phyloP scores from a whole-genome alignment of 2,797 vertebrate genomes.

The Psittacula derbiana region DNA sequence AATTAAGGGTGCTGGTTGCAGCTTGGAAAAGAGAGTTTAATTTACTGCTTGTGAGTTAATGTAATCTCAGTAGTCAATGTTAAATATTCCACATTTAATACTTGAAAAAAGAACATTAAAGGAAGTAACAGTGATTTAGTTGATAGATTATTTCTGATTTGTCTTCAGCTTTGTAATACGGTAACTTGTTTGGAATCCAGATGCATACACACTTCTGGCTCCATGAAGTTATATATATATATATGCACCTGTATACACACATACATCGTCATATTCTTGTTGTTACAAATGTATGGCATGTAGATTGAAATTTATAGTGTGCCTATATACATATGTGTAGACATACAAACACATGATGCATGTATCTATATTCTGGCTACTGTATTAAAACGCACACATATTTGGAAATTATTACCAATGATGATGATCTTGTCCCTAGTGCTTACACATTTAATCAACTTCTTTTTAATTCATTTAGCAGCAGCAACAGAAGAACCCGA shows the following conservation, averaged over 20 bases:
- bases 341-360: not conserved
- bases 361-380: not conserved
- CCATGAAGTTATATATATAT: not conserved
- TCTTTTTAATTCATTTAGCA: constrained; percentile 73
- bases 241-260: not conserved
- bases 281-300: not conserved
- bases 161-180: not conserved
- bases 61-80: not conserved
- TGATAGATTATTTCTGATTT: not conserved
- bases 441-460: constrained; percentile 51
- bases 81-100: not conserved
- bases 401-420: not conserved
- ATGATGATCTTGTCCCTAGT: not conserved
- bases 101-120: not conserved
- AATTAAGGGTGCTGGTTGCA: not conserved
- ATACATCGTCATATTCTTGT: not conserved
- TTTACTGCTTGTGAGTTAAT: not conserved
- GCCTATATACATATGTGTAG: not conserved
- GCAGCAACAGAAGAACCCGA: constrained; percentile 97
- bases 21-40: not conserved
- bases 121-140: not conserved
- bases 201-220: not conserved
- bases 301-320: not conserved
- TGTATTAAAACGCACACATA: not conserved
- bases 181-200: not conserved